Base-by-base conservation (phyloP, 2,113 vertebrate species). In the Ursus arctos region DNA sequence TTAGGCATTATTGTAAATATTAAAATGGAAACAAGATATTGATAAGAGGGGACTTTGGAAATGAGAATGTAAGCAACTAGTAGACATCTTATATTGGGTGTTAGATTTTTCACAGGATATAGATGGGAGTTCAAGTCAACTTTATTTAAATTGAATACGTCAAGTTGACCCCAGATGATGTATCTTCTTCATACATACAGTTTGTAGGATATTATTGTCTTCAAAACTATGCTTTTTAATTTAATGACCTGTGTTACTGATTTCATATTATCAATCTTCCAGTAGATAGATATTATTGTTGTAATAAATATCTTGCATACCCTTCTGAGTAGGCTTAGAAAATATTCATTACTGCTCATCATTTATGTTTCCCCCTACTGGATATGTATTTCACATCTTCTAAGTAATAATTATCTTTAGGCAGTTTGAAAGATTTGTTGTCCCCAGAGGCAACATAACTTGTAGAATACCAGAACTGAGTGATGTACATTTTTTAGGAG, bases 81-180 rank as follows among this genome's bases (percentile, higher is more conserved):
- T 71, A 85, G 79, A 43, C 24, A 80, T 91, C 33, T 43, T 19
- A 12, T 7, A 69, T 31, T 24, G 13, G 9, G 7, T 71, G 11
- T 71, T 53, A 24, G n/a, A 85, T n/a, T 92, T 92, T 49, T 82
- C 47, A 93, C 0, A 82, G 31, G n/a, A 22, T 0, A 8, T 1
- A 77, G 4, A 47, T 43, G 21, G 2, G 12, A 84, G 10, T 69
- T 74, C 0, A 87, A 92, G 18, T 1, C 57, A 83, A 61, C 53
- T 88, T 79, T 85, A 95, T 89, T 82, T 77, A 87, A 88, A 40
- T 40, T 47, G 10, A 77, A 2, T 77, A 90, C 83, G 26, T 89
- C 55, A 36, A 21, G 0, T 24, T 40, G 19, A 79, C 31, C 51
- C 13, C 36, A n/a, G 57, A 18, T 36, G 4, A 33, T 47, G 12